phyloP scores from a whole-genome alignment of 1,140 invertebrate genomes.

The Cheumatopsyche charites region DNA sequence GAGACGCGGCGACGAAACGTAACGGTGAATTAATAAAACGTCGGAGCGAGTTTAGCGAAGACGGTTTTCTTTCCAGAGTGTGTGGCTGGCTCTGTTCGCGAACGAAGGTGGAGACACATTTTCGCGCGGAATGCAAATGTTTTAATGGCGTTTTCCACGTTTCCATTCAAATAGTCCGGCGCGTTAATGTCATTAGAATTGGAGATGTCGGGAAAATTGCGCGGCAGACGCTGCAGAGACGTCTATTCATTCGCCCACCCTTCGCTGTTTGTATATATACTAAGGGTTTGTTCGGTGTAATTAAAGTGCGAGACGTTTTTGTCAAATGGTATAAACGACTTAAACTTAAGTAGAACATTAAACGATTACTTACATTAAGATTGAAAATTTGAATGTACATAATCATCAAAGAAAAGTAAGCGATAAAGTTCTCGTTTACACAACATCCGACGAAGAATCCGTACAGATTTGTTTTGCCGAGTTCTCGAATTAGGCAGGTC shows the following conservation, averaged over 20 bases:
- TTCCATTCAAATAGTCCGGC: constrained; percentile 21
- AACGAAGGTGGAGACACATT: neutral
- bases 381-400: no score
- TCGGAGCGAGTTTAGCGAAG: no score
- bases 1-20: no score
- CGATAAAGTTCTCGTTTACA: constrained; percentile 1
- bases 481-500: no score
- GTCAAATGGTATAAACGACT: constrained; percentile 17
- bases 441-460: neutral
- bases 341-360: no score
- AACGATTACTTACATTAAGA: no score
- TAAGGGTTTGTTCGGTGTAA: neutral
- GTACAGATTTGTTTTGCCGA: neutral
- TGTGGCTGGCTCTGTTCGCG: no score
- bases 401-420: neutral
- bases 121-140: constrained; percentile 18
- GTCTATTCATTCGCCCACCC: no score
- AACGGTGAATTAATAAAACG: no score
- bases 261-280: neutral
- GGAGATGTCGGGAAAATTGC: constrained; percentile 20
- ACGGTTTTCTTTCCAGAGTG: no score
- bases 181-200: constrained; percentile 28
- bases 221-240: neutral
- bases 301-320: neutral
- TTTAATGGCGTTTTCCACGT: constrained; percentile 26